phyloP scores from a whole-genome alignment of 2,113 vertebrate genomes.

The Rhinolophus ferrumequinum region DNA sequence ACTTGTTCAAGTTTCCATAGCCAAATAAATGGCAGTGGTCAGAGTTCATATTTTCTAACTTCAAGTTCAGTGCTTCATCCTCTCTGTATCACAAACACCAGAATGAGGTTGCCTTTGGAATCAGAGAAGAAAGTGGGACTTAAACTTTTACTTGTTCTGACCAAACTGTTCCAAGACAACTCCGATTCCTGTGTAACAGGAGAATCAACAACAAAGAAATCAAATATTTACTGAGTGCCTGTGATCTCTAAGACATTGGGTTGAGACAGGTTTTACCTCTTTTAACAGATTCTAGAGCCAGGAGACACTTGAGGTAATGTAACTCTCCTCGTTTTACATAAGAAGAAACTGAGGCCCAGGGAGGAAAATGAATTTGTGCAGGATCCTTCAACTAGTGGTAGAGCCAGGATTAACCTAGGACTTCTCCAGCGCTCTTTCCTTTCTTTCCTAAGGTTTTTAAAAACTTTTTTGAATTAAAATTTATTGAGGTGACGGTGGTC shows the following conservation, averaged over 20 bases:
- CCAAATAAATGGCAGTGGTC: background rate
- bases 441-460: background rate
- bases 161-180: constrained; percentile 38
- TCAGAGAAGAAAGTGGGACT: constrained; percentile 49
- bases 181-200: constrained; percentile 65
- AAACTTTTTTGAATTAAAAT: no score
- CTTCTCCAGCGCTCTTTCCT: background rate
- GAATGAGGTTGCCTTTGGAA: background rate
- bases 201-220: constrained; percentile 63
- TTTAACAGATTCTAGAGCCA: constrained; percentile 18
- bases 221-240: constrained; percentile 73
- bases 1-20: background rate
- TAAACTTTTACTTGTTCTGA: constrained; percentile 48
- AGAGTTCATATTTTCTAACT: constrained; percentile 7
- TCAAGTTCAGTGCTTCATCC: background rate
- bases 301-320: constrained; percentile 21
- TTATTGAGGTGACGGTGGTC: no score
- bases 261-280: constrained; percentile 47
- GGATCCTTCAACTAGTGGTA: background rate
- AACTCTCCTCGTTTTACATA: background rate
- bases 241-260: background rate
- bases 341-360: constrained; percentile 13
- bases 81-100: background rate
- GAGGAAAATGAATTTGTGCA: background rate
- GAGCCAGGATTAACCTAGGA: background rate